Conservation (phyloP, 2,888 invertebrate genomes). For the Coremacera marginata region DNA sequence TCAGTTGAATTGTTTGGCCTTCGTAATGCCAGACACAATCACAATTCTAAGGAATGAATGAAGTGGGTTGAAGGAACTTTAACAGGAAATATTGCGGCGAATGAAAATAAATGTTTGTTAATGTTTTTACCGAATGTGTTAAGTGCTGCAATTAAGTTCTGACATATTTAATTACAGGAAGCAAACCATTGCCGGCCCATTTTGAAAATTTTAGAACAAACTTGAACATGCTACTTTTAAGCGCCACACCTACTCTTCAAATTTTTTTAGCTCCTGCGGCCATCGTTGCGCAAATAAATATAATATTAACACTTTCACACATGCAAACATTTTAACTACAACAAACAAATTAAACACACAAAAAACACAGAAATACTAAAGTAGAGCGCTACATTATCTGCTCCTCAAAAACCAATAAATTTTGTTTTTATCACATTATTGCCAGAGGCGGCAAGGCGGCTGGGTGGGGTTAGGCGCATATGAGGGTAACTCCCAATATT, state of each 20-base stretch:
- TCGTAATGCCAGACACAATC: background rate
- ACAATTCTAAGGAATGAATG: background rate
- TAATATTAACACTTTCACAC: constrained; percentile 39
- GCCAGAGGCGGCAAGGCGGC: constrained; percentile 7
- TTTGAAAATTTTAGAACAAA: too few relatives aligned
- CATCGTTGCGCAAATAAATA: constrained; percentile 36
- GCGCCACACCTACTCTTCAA: background rate
- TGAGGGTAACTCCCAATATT: constrained; percentile 16
- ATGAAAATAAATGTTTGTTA: too few relatives aligned
- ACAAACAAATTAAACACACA: constrained; percentile 13
- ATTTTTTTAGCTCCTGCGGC: background rate
- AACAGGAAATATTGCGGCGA: too few relatives aligned
- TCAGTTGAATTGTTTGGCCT: constrained; percentile 13
- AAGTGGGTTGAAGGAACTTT: too few relatives aligned
- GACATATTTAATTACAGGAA: too few relatives aligned
- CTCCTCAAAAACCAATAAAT: constrained; percentile 40
- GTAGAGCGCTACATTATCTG: constrained; percentile 31
- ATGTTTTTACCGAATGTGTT: too few relatives aligned
- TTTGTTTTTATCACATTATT: constrained; percentile 40
- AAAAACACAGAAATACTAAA: constrained; percentile 6
- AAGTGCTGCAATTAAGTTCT: too few relatives aligned
- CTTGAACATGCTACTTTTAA: too few relatives aligned
- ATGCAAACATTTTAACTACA: constrained; percentile 27
- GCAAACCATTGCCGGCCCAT: too few relatives aligned
- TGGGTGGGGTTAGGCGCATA: background rate